Base-by-base conservation (phyloP, 2,888 invertebrate genomes). In the Drepanosiphum platanoidis region DNA sequence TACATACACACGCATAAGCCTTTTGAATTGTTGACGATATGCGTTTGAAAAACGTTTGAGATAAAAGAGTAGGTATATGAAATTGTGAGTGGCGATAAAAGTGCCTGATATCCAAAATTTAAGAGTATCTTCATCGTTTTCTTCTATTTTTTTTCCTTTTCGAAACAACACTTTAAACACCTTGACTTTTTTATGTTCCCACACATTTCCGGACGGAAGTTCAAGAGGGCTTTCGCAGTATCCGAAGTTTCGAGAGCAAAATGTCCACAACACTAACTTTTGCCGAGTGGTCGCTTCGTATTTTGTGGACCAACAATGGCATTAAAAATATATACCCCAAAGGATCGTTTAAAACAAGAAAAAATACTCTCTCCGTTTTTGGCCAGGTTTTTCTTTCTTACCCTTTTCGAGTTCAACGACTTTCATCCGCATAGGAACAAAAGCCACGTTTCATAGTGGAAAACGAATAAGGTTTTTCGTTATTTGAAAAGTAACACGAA, bases 131-230 rank as follows among this genome's bases (percentile, higher is more conserved):
- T 61, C 32, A 18, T 3, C 30, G 39, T 39, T 81, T 78, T 39
- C 64, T 78, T 80, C n/a, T 71, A 46, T 80, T 68, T 81, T 71
- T 71, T 58, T 15, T 68, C n/a, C 58, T 79, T 32, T 18, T 61
- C 71, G 7, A 27, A 84, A 84, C 84, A 77, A 46, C 84, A 84
- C 84, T 84, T 84, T 84, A 84, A 84, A 75, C 84, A 46, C 68
- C 84, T 75, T 75, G 75, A 77, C 74, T 84, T 84, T 84, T 84
- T 84, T 84, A 83, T 66, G 46, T 77, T 74, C 75, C 68, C 66
- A 39, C 75, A 39, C 36, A 30, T 77, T 83, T 84, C 84, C 84
- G 75, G 84, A 32, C 52, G 75, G 75, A 75, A 84, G 75, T 75
- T 84, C 52, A 66, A 77, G 68, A 66, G 68, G 77, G 75, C 61